Percentiles rank a stretch among this genome's conserved stretches.
Conservation (phyloP, 2,113 vertebrate genomes). For the Romanogobio albipinnatus region DNA sequence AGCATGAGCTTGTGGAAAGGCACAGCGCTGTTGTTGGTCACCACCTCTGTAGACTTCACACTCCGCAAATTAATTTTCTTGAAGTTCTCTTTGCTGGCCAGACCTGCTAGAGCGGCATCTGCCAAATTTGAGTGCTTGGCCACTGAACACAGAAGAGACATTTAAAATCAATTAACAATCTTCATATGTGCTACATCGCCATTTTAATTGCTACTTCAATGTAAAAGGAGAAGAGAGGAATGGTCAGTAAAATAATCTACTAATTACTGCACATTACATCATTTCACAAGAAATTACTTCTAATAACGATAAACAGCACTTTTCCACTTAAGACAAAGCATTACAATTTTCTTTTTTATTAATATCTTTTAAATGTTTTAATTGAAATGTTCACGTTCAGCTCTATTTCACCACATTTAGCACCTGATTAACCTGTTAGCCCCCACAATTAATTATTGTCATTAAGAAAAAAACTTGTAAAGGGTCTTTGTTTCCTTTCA, state of each 20-base stretch:
- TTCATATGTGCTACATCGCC: background rate
- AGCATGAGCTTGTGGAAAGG: constrained; percentile 83
- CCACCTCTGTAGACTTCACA: constrained; percentile 77
- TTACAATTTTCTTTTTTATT: too few relatives aligned
- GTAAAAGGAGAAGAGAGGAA: background rate
- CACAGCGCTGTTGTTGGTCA: constrained; percentile 79
- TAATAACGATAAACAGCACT: too few relatives aligned
- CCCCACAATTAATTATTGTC: too few relatives aligned
- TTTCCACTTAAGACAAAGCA: too few relatives aligned
- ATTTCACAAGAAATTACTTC: too few relatives aligned
- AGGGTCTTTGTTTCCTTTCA: too few relatives aligned
- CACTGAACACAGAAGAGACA: constrained; percentile 66
- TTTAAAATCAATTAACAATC: background rate
- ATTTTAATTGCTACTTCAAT: background rate
- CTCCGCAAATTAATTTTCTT: constrained; percentile 77
- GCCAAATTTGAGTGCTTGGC: constrained; percentile 81
- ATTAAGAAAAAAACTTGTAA: too few relatives aligned
- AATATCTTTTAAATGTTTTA: too few relatives aligned
- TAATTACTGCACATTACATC: too few relatives aligned
- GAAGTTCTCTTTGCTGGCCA: constrained; percentile 84
- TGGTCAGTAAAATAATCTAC: background rate
- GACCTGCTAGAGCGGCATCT: constrained; percentile 78
- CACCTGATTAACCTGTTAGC: too few relatives aligned
- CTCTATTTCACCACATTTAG: too few relatives aligned
- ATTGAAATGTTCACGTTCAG: too few relatives aligned